Base-by-base conservation (phyloP, 2,888 invertebrate species). In the Scaptomyza cyrtandrae region DNA sequence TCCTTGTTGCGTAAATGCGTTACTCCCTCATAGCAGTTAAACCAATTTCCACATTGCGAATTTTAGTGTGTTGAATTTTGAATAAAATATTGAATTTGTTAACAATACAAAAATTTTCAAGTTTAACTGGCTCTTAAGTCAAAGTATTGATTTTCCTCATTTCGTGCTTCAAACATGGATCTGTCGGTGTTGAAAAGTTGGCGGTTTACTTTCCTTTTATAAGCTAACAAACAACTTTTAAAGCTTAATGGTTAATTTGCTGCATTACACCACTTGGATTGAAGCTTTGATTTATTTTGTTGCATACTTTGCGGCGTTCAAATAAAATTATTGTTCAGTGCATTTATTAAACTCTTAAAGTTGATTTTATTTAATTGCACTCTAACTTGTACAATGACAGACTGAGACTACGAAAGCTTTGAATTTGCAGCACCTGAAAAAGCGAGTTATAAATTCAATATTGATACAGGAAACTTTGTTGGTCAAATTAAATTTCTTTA, bases 401-500 rank as follows among this genome's bases (percentile, higher is more conserved):
- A 10, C 14, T 27, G 41, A 19, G 14, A 13, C 24, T 13, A 11
- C 11, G 9, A 27, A 45, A 13, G n/a, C 24, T 45, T 45, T 13
- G 5, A 45, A 7, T 6, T 9, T 33, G 37, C 7, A 37, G 46
- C 74, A 73, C 56, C 68, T 53, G 13, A 2, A 9, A 6, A 29
- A 46, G 84, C 41, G 48, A 73, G 74, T 73, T 52, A 68, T 68
- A 78, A 84, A 84, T 78, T 61, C 52, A 48, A 13, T 46, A 41
- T 37, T 27, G 24, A 52, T 48, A 46, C 63, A 65, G 67, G 54
- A 75, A 71, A 68, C 74, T 64, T 39, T 7, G 61, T 75, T 78
- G 87, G 57, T 69, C 52, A 83, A 80, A 81, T 81, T 75, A 78
- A 87, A 85, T 87, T 81, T 76, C 52, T 62, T 72, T 69, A 44